Evolutionary conservation across 2,888 invertebrate species (phyloP), one percentile per base, ranked within the genome.

Genomic region (Lapara coniferarum): DNA sequence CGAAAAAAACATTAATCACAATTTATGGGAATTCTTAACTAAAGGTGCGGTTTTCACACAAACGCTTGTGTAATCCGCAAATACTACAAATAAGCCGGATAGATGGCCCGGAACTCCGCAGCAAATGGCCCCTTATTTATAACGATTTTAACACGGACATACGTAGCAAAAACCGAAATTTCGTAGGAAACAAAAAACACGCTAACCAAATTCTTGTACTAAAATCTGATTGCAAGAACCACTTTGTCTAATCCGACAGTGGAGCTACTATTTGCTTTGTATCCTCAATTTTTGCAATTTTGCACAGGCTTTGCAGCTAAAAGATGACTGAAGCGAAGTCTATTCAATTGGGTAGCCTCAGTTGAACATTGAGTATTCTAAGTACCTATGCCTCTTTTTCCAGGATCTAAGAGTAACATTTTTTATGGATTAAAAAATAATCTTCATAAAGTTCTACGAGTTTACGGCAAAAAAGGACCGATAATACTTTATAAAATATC

Each of bases 201-300:
- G n/a, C 14, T 44, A 59, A 10, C 59, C n/a, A 16, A 58, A 58
- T 37, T 44, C 59, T 10, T 14, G 16, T 44, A 10, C 59, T 37
- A 58, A 58, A 59, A 59, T 44, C 57, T 58, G 52, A 52, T 14
- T 52, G 59, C 59, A 44, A 37, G 44, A 59, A 44, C 44, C 44
- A 59, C 59, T 59, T 59, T 59, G 59, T 59, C 59, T 59, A 59
- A 59, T 59, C 59, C 16, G 13, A 13, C 56, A 55, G 8, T 44
- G n/a, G 14, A 58, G 30, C 57, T n/a, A 16, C 16, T 44, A n/a
- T 56, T 16, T 56, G 25, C 55, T 56, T 10, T 56, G 19, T 25
- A n/a, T 44, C n/a, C 3, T 37, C 10, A 37, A 16, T 59, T 59
- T 59, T 59, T n/a, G 44, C n/a, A 4, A n/a, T 52, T 13, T 19